These are phyloP conservation scores for Dasypogon diadema DNA, from an alignment of 2,888 invertebrate species.

Conservation along the genomic window DNA sequence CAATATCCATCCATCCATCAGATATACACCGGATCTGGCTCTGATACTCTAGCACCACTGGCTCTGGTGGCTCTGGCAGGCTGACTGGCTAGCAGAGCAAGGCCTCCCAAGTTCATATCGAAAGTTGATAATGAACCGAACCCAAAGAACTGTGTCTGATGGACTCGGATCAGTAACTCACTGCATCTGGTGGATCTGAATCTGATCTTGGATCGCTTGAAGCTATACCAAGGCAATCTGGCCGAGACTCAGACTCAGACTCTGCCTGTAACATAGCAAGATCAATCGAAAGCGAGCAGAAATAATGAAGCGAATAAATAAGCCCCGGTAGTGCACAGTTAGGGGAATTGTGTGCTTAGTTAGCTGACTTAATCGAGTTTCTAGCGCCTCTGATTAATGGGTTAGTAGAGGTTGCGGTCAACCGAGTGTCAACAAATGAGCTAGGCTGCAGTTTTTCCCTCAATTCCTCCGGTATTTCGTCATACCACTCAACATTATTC, in stretches of 20 bases:
- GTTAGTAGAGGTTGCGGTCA: slow-evolving; percentile 40
- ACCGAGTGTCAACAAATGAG: slow-evolving; percentile 18
- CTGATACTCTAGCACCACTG: no score
- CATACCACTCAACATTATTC: neutral
- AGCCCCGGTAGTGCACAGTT: slow-evolving; percentile 32
- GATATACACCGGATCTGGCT: neutral
- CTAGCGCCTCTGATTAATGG: slow-evolving; percentile 42
- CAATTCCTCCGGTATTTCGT: neutral
- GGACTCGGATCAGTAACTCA: slow-evolving; percentile 34
- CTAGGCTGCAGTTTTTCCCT: neutral
- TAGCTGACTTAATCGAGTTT: slow-evolving; percentile 30
- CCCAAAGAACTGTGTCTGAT: slow-evolving; percentile 15
- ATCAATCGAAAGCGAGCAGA: slow-evolving; percentile 40
- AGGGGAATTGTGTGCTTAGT: slow-evolving; percentile 25
- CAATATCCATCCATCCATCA: neutral
- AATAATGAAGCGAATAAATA: slow-evolving; percentile 25
- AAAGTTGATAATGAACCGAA: slow-evolving; percentile 28
- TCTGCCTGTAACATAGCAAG: neutral
- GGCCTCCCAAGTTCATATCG: slow-evolving; percentile 37
- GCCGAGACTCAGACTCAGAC: neutral
- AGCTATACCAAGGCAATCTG: neutral
- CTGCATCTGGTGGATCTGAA: slow-evolving; percentile 28
- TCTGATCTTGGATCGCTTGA: slow-evolving; percentile 16
- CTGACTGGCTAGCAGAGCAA: neutral
- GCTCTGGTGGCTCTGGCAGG: neutral